Base-by-base conservation (phyloP, 2,113 vertebrate genomes). In the Hemibagrus wyckioides region DNA sequence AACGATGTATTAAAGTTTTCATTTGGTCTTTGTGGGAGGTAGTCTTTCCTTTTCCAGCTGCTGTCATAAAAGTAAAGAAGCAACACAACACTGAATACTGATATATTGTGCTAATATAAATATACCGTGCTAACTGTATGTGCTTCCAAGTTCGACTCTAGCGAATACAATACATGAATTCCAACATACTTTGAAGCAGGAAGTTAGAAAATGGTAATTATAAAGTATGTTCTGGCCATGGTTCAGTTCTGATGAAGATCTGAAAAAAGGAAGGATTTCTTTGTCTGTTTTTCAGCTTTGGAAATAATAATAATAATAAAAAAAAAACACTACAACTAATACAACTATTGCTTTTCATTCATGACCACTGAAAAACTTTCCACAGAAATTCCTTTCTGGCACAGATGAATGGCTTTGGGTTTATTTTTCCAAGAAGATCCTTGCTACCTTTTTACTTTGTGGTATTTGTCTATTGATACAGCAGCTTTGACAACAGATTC, bases 211-310 rank as follows among this genome's bases (percentile, higher is more conserved):
- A 14, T n/a, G 50, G 17, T 17, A 77, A 93, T 90, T 94, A 91
- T 91, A 92, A 93, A 82, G 89, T 93, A 92, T 87, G 89, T 90
- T 89, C 89, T 90, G 89, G 90, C 90, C 83, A 91, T 89, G 86
- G 91, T 92, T 89, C 81, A 89, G 83, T 88, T 81, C 73, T 90
- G 86, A 93, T 89, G 87, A 82, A 90, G 90, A 90, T 93, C 91
- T 90, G 92, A 91, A 89, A 69, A 67, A 50, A 36, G 52, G 48
- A 79, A 39, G 50, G 73, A 30, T 36, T 19, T 86, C 75, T 89
- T 86, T 87, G 67, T 90, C 6, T 36, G 19, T 50, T 86, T 85
- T 44, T 50, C 41, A 63, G 81, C 14, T 30, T 41, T 50, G 17
- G 44, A 83, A 79, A 80, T n/a, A n/a, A n/a, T n/a, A n/a, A n/a